Evolutionary conservation across 2,888 invertebrate genomes (phyloP).

Genomic region (Aquatica leii): DNA sequence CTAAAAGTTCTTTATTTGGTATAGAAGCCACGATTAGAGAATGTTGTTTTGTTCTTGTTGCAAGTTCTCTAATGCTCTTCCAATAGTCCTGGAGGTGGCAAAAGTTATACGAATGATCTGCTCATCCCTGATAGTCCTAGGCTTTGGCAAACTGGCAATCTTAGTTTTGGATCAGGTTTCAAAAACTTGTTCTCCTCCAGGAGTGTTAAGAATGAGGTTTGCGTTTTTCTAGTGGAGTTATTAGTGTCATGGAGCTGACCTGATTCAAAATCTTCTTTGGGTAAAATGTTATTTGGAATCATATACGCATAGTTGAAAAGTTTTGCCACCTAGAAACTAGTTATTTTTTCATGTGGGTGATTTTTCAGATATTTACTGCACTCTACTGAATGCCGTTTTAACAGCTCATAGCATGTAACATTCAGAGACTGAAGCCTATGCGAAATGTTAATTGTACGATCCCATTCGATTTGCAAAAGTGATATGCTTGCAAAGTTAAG

Average conservation of each 20-base stretch:
- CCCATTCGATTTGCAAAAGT: neutral
- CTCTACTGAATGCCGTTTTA: neutral
- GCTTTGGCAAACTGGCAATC: neutral
- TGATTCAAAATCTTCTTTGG: neutral
- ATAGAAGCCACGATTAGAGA: neutral
- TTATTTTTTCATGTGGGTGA: neutral
- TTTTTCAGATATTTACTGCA: too few relatives aligned
- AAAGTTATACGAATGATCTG: neutral
- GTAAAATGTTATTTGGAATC: neutral
- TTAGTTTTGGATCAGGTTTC: neutral
- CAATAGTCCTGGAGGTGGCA: neutral
- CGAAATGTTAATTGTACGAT: neutral
- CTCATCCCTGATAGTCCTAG: too few relatives aligned
- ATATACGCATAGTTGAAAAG: neutral
- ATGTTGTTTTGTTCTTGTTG: neutral
- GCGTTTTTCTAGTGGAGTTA: too few relatives aligned
- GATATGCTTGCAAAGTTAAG: neutral
- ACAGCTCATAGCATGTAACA: neutral
- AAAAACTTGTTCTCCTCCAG: neutral
- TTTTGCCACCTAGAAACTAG: neutral
- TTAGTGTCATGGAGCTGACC: too few relatives aligned
- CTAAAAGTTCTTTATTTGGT: neutral
- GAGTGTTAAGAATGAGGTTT: neutral
- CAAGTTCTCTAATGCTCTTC: neutral
- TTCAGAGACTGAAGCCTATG: neutral